Evolutionary conservation across 2,888 invertebrate genomes (phyloP).

Genomic region (Drosophila imparisetae): DNA sequence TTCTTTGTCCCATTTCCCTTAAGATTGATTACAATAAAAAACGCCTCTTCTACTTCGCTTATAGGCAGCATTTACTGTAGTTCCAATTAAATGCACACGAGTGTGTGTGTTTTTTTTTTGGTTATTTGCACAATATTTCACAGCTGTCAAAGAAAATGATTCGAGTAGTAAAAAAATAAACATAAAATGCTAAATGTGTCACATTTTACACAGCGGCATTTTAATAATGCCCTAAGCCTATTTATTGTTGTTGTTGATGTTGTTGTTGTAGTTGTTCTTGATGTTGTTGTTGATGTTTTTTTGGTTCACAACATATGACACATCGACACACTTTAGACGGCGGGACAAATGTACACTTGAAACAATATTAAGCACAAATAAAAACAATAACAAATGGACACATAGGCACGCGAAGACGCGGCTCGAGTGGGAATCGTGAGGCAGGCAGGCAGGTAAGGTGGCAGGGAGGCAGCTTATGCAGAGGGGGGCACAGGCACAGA

Average conservation of each 20-base stretch:
- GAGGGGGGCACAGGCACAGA: neutral
- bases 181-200: slow-evolving; percentile 63
- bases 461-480: neutral
- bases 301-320: slow-evolving; percentile 46
- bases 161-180: slow-evolving; percentile 36
- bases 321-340: slow-evolving; percentile 62
- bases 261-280: neutral
- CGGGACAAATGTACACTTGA: slow-evolving; percentile 61
- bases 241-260: neutral
- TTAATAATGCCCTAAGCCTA: slow-evolving; percentile 49
- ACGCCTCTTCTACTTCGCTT: neutral
- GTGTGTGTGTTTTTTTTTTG: slow-evolving; percentile 7
- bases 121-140: slow-evolving; percentile 55
- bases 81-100: neutral
- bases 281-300: slow-evolving; percentile 4
- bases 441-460: neutral
- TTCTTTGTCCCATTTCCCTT: neutral
- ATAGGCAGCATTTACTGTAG: slow-evolving; percentile 8
- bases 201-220: slow-evolving; percentile 49
- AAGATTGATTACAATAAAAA: neutral
- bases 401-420: slow-evolving; percentile 61
- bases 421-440: slow-evolving; percentile 1
- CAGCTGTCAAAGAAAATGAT: slow-evolving; percentile 52
- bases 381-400: slow-evolving; percentile 63
- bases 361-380: slow-evolving; percentile 60